A percentile compares a stretch with the other conserved stretches of the same genome.
Evolutionary conservation across 2,113 vertebrate genomes (phyloP).

Genomic region (Galeopterus variegatus): DNA sequence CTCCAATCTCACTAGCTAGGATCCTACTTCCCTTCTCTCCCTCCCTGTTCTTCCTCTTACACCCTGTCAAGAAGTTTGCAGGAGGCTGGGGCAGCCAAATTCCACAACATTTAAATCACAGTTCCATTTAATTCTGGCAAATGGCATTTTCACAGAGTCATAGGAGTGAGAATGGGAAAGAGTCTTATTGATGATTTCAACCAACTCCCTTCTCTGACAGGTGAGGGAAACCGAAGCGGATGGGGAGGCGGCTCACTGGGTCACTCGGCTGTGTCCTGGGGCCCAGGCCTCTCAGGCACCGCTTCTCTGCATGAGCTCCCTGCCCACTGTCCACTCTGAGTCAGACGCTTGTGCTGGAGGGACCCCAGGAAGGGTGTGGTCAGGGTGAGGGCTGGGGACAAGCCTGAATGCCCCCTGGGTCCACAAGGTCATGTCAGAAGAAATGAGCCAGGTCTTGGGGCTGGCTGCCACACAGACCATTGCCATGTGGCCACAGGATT

Average conservation of each 20-base stretch:
- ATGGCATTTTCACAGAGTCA: conserved; percentile 64
- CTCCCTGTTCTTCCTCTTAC: background rate
- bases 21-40: background rate
- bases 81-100: conserved; percentile 25
- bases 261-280: background rate
- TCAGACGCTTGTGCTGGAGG: background rate
- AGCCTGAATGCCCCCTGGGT: rapidly evolving
- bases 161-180: conserved; percentile 65
- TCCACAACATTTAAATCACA: conserved; percentile 74
- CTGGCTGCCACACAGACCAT: background rate
- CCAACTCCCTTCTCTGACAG: conserved; percentile 46
- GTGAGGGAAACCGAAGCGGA: background rate
- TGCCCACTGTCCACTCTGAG: background rate
- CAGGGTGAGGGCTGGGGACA: background rate
- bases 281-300: background rate
- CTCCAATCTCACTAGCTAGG: background rate
- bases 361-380: background rate
- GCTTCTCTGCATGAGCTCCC: rapidly evolving
- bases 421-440: background rate
- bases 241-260: rapidly evolving
- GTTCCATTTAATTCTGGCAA: conserved; percentile 55
- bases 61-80: background rate
- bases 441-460: background rate
- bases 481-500: background rate
- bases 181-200: conserved; percentile 43